These are phyloP conservation scores for Rhagologus leucostigma DNA, from an alignment of 2,113 vertebrate genomes.

Conservation along the genomic window DNA sequence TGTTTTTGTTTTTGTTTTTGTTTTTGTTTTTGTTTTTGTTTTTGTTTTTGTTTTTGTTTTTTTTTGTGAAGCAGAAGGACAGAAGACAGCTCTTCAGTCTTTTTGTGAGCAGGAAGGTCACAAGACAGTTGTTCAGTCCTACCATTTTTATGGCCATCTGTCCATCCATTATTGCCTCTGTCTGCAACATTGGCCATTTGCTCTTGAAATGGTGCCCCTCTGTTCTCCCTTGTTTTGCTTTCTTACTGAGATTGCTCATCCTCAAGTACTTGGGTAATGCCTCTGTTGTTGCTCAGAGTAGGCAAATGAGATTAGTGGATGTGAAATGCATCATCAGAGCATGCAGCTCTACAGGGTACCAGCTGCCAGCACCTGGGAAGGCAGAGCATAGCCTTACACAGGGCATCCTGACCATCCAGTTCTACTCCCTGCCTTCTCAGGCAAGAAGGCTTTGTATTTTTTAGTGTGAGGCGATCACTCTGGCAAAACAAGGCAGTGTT, in stretches of 20 bases:
- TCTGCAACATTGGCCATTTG: neutral
- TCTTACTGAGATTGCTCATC: neutral
- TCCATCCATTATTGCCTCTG: neutral
- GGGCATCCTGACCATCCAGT: neutral
- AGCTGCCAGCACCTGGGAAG: neutral
- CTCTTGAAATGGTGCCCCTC: neutral
- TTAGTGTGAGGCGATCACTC: neutral
- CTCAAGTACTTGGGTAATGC: neutral
- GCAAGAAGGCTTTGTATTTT: neutral
- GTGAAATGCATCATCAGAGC: neutral
- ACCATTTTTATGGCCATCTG: neutral
- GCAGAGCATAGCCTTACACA: neutral
- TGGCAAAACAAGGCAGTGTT: neutral
- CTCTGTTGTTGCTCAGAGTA: neutral
- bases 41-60: neutral
- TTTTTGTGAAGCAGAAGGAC: neutral
- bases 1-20: neutral
- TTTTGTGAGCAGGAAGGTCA: neutral
- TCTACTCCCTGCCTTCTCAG: neutral
- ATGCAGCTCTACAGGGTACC: neutral
- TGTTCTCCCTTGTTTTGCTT: neutral
- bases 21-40: neutral
- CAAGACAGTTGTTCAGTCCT: neutral
- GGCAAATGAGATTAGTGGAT: neutral
- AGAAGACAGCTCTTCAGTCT: neutral